Evolutionary conservation across 2,797 vertebrate species (phyloP), one percentile per base, ranked within the genome.

Genomic region (Lemur catta): DNA sequence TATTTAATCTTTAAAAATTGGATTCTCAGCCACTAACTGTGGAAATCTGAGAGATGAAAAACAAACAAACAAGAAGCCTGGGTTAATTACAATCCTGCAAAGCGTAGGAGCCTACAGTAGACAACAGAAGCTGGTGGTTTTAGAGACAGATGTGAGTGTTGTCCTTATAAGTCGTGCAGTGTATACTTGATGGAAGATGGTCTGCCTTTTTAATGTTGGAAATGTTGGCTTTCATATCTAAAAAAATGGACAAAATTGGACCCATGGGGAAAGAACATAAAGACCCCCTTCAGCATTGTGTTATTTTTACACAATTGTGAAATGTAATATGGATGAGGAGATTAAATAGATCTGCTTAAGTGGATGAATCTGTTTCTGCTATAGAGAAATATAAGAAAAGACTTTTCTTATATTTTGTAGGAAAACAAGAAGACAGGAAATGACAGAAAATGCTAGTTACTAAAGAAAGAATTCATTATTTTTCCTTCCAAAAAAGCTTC

Each of bases 1-100:
- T 81, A 85, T 94, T 94, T 78, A 69, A 75, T 80, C 43, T 82
- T 82, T 43, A 86, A 50, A 69, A 95, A 33, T 38, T 38, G 72
- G 22, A 61, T 67, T 82, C 12, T 91, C 84, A 67, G 87, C 43
- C 43, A 67, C 30, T 84, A 63, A 38, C 52, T 65, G 18, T 80
- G 57, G 43, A 71, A 79, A 67, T 72, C 41, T 79, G 38, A 38
- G 63, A 82, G 82, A 76, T 12, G 33, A 57, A 55, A 65, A 81
- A 69, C 22, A 82, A 81, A 81, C 11, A 82, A 85, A 76, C 33
- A 84, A 91, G 76, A 69, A 93, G 8, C n/a, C 5, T 6, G 13
- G 91, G 61, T 86, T 78, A 67, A 48, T 90, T 69, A 67, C 9
- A 17, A 30, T n/a, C 79, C 57, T 80, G 6, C 15, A 69, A 46